Evolutionary conservation across 2,113 vertebrate genomes (phyloP), one percentile per base, ranked within the genome.

Genomic region (Chiloscyllium plagiosum): DNA sequence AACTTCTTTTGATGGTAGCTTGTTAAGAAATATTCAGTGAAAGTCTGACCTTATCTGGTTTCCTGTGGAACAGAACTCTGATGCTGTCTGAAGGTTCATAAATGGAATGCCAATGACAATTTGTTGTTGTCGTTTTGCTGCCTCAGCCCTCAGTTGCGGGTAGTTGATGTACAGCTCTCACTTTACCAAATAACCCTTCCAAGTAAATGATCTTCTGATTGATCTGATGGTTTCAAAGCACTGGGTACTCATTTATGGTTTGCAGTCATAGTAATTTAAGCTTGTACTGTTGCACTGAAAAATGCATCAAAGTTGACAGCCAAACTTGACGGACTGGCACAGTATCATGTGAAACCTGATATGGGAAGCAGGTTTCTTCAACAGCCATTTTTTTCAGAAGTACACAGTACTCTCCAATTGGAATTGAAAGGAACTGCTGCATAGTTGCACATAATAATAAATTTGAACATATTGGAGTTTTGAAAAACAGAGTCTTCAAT

Each of bases 41-140:
- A 97, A 98, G 97, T 98, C 98, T 98, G 98, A 98, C 97, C 98
- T 98, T 98, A 98, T 98, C 97, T 98, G 98, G 97, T 98, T 97
- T 97, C 98, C 97, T 97, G 97, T 98, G 97, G 97, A 98, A 97
- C 97, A 97, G 98, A 98, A 95, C 94, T 98, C 98, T 98, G 98
- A 99, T 98, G 98, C 97, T 97, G 97, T 98, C 98, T 99, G 98
- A 99, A 98, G 98, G 98, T 98, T 98, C 98, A 97, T 99, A 98
- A 99, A 98, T 98, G 98, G 98, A 98, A 99, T 98, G 98, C 98
- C 98, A 98, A 98, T 98, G 98, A 98, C 98, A 98, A 99, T 99
- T 99, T 99, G 98, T 98, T 98, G 98, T 98, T 97, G 97, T 98
- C 97, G 97, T 97, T 97, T 97, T 96, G 96, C 98, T 97, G 97